phyloP scores from a whole-genome alignment of 2,113 vertebrate genomes.

The Ailurus styani region DNA sequence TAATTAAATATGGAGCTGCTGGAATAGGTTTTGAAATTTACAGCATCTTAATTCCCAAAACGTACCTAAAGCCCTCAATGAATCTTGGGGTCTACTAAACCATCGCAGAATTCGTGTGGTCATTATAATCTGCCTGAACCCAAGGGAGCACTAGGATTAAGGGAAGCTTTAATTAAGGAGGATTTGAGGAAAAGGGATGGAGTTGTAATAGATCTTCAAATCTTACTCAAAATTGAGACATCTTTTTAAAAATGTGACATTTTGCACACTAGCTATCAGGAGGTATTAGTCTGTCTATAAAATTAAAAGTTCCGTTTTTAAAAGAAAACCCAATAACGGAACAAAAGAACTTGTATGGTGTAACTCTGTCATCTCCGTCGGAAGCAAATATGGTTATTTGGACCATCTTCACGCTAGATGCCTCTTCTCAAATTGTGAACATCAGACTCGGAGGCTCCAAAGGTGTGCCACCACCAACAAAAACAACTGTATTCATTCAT shows the following conservation, averaged over 20 bases:
- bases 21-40: not conserved
- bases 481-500: not conserved
- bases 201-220: not conserved
- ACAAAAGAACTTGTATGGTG: accelerated
- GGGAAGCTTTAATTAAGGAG: not conserved
- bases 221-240: not conserved
- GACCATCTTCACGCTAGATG: not conserved
- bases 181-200: not conserved
- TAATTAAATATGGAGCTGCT: not conserved
- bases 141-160: not conserved
- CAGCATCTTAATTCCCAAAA: not conserved
- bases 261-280: not conserved
- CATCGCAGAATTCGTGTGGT: not conserved
- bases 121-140: not conserved
- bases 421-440: not conserved
- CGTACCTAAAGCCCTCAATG: not conserved
- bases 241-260: not conserved
- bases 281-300: not conserved
- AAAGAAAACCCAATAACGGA: not conserved
- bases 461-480: not conserved
- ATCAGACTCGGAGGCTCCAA: not conserved
- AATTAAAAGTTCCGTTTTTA: not conserved
- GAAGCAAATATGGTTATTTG: not conserved
- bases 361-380: not conserved
- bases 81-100: not conserved